Evolutionary conservation across 1,140 invertebrate species (phyloP).

Genomic region (Trissolcus basalis): DNA sequence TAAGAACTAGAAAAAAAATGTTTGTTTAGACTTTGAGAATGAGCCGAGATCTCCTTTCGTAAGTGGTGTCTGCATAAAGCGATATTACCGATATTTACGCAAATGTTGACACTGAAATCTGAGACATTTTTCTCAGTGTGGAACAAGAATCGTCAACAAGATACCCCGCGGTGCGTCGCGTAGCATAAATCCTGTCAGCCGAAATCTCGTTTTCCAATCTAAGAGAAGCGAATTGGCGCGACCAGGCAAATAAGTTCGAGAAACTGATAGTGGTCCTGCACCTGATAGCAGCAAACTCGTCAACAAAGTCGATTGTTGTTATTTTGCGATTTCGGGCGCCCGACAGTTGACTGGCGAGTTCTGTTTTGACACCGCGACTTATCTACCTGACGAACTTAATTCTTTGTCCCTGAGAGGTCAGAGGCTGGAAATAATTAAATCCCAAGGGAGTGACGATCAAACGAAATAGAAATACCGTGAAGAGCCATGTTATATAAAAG

Average conservation of each 20-base stretch:
- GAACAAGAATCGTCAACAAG: conserved; percentile 31
- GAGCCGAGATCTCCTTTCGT: no score
- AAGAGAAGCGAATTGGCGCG: conserved; percentile 17
- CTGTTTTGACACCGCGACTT: no score
- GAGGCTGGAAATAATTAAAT: conserved; percentile 52
- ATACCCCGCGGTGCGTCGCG: conserved; percentile 17
- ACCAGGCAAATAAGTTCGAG: conserved; percentile 27
- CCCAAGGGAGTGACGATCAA: conserved; percentile 23
- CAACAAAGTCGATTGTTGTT: no score
- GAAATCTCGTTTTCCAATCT: conserved; percentile 39
- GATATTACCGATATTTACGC: conserved; percentile 5
- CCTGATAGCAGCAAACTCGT: no score
- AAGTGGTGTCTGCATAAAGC: no score
- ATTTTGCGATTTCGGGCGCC: no score
- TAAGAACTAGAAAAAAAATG: no score
- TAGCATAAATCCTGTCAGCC: conserved; percentile 28
- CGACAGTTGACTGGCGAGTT: no score
- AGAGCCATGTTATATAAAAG: conserved; percentile 19
- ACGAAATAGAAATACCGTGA: conserved; percentile 44
- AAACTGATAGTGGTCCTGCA: conserved; percentile 26
- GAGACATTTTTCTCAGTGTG: conserved; percentile 15
- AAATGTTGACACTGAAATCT: conserved; percentile 13
- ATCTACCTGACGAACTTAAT: background rate
- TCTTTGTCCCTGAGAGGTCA: conserved; percentile 37
- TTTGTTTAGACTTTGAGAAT: no score